A percentile compares a stretch with the other conserved stretches of the same genome.
Conservation (phyloP, 2,113 vertebrate genomes). For the Rhabdornis inornatus region DNA sequence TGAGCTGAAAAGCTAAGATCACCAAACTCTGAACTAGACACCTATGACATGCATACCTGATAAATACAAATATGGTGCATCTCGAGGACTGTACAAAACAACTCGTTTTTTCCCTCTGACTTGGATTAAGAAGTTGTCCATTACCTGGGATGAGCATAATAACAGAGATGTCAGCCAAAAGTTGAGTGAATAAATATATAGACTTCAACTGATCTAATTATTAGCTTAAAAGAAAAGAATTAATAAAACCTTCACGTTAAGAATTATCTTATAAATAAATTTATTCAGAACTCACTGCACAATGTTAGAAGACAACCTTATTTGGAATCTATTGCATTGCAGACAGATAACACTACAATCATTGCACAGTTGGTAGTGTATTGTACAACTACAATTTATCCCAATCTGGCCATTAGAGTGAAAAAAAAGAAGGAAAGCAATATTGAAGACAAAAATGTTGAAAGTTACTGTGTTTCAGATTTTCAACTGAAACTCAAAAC, state of each 20-base stretch:
- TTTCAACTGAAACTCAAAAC: not conserved
- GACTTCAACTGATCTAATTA: not conserved
- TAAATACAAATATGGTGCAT: slow-evolving; percentile 90
- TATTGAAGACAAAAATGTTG: not conserved
- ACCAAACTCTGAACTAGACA: not conserved
- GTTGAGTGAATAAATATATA: not conserved
- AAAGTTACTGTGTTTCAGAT: not conserved
- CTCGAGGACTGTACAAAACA: slow-evolving; percentile 86
- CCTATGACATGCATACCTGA: slow-evolving; percentile 74
- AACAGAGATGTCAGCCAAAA: not conserved
- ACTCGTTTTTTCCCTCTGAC: slow-evolving; percentile 89
- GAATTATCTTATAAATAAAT: not conserved
- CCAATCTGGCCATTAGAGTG: not conserved
- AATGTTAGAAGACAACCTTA: not conserved
- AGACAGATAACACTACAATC: not conserved
- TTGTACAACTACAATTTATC: not conserved
- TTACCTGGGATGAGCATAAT: slow-evolving; percentile 78
- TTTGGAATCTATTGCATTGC: not conserved
- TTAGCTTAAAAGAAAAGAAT: not conserved
- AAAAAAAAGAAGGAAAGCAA: not conserved
- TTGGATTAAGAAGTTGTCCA: slow-evolving; percentile 98
- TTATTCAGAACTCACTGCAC: not conserved
- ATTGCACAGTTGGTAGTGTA: not conserved
- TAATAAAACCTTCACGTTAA: not conserved
- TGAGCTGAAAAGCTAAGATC: not conserved